phyloP scores from a whole-genome alignment of 2,113 vertebrate species.

The Plestiodon gilberti region DNA sequence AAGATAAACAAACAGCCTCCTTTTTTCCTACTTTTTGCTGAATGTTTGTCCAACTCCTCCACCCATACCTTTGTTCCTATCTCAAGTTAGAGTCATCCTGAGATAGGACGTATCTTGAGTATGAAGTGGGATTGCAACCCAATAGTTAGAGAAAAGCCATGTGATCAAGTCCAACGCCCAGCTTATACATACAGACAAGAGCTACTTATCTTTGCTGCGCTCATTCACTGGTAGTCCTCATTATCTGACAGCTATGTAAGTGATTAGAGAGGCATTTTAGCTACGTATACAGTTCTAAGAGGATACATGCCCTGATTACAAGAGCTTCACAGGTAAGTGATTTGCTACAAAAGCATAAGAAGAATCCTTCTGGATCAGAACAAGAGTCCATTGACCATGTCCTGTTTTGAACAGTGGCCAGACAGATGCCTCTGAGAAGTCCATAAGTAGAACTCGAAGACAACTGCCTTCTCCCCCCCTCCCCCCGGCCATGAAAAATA shows the following conservation, averaged over 20 bases:
- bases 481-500: neutral
- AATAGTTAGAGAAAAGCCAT: neutral
- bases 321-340: neutral
- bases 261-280: neutral
- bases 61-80: neutral
- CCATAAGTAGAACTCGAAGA: neutral
- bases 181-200: neutral
- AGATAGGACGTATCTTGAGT: neutral
- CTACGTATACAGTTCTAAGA: neutral
- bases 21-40: constrained; percentile 5
- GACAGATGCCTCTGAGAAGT: neutral
- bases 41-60: constrained; percentile 10
- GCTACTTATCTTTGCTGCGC: neutral
- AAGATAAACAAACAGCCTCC: constrained; percentile 27
- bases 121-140: neutral
- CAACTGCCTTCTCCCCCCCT: neutral
- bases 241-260: neutral
- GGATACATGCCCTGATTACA: neutral
- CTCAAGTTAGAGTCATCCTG: neutral
- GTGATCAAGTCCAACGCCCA: neutral
- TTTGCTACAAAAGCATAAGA: neutral
- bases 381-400: neutral
- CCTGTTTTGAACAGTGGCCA: neutral
- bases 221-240: neutral
- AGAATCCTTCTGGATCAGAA: neutral